Percentiles rank a stretch among this genome's conserved stretches.
Conservation (phyloP, 2,797 vertebrate genomes). For the Rhinatrema bivittatum region DNA sequence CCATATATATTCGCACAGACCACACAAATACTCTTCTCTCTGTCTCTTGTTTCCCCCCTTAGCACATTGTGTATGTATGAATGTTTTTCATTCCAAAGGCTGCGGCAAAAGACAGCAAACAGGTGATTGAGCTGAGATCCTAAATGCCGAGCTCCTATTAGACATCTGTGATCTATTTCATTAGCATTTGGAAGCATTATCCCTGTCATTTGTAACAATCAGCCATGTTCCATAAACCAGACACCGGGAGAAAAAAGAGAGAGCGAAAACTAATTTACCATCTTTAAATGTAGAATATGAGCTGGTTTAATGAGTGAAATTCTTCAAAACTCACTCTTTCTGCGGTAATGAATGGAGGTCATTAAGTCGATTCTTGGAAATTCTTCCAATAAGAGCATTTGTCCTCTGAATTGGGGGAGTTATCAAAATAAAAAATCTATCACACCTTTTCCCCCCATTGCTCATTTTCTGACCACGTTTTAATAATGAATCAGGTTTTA, state of each 20-base stretch:
- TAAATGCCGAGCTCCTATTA: slow-evolving; percentile 11
- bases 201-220: slow-evolving; percentile 53
- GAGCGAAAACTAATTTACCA: slow-evolving; percentile 54
- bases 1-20: too few relatives aligned
- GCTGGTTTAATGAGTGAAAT: slow-evolving; percentile 50
- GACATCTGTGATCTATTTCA: slow-evolving; percentile 38
- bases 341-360: slow-evolving; percentile 47
- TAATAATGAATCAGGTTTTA: too few relatives aligned
- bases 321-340: slow-evolving; percentile 36
- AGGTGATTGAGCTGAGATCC: slow-evolving; percentile 4
- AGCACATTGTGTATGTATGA: too few relatives aligned
- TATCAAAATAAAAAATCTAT: slow-evolving; percentile 20
- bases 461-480: too few relatives aligned
- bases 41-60: too few relatives aligned
- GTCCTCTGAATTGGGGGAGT: slow-evolving; percentile 10
- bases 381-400: slow-evolving; percentile 19
- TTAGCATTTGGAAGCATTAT: slow-evolving; percentile 39
- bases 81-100: neutral
- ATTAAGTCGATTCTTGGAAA: slow-evolving; percentile 31
- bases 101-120: neutral
- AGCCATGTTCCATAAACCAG: slow-evolving; percentile 44
- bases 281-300: slow-evolving; percentile 47
- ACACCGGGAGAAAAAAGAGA: slow-evolving; percentile 33
- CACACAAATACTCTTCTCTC: too few relatives aligned
- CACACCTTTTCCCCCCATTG: neutral